Conservation (phyloP, 2,888 invertebrate genomes). For the Nineta flava region DNA sequence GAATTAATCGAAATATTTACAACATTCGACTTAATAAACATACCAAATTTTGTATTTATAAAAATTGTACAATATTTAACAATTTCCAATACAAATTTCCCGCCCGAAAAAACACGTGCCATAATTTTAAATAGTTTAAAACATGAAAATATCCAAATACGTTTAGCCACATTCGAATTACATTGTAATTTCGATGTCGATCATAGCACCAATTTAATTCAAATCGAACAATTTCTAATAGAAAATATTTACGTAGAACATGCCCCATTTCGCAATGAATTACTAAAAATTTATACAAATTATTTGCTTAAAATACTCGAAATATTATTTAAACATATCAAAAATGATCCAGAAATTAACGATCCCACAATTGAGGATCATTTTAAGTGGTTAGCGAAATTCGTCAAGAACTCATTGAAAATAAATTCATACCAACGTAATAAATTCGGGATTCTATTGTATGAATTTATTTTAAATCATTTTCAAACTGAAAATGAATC, state of each 20-base stretch:
- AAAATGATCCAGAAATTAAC: not conserved
- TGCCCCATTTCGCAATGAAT: constrained; percentile 2
- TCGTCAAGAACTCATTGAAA: not conserved
- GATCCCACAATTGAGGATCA: not conserved
- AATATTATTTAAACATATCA: not conserved
- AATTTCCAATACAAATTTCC: not conserved
- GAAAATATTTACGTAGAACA: constrained; percentile 1
- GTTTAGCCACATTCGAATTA: not conserved
- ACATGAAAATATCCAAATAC: constrained; percentile 1
- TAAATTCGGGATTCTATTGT: not conserved
- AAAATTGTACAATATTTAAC: not conserved
- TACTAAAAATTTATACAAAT: constrained; percentile 1
- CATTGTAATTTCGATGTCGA: not conserved
- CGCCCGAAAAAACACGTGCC: too few species aligned
- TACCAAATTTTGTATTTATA: not conserved
- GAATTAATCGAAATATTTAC: not conserved
- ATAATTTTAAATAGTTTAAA: not conserved
- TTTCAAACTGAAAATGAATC: not conserved
- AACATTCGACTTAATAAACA: not conserved
- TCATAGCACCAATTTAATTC: not conserved
- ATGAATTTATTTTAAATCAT: constrained; percentile 1
- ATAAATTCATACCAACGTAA: constrained; percentile 1
- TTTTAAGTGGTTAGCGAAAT: not conserved
- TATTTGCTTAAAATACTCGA: not conserved
- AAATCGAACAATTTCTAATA: not conserved